Evolutionary conservation across 2,888 invertebrate species (phyloP), one percentile per base, ranked within the genome.

Genomic region (Mythimna vitellina): DNA sequence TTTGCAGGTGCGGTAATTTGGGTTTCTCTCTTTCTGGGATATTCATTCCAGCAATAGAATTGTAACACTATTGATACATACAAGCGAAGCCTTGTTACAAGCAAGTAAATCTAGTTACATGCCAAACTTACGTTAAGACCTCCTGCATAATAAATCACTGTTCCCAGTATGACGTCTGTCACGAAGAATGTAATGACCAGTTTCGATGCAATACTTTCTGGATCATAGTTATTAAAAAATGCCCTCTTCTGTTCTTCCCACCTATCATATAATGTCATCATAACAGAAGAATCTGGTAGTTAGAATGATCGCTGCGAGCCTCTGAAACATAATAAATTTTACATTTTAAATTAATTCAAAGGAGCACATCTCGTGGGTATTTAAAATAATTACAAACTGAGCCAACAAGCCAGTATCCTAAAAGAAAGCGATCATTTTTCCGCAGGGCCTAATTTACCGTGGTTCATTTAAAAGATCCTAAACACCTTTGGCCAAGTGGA

Each of bases 111-210:
- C 54, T 17, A 56, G 4, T 56, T 20, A 29, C 20, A 32, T 10
- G 57, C 8, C 54, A 35, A 7, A 35, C 58, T 58, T 35, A 58
- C 58, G 12, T n/a, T 58, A 12, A 58, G 35, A 35, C 58, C 58
- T 58, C 58, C 58, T n/a, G 58, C 58, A 58, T 12, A 6, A 58
- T 58, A 58, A n/a, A 35, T 58, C 35, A 35, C n/a, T n/a, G 35
- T 35, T 3, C 58, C 58, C n/a, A 58, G 12, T 58, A 35, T 12
- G 2, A 58, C 58, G 58, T 58, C 58, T 7, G 35, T 35, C 7
- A 35, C 12, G 22, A n/a, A 58, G 35, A 58, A 35, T n/a, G 58
- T 12, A 20, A 58, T 35, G 35, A 58, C n/a, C 58, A 58, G 35
- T 3, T 35, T 58, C n/a, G 58, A 35, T 12, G n/a, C 58, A 35